Evolutionary conservation across 2,888 invertebrate species (phyloP).

Genomic region (Lasioglossum villosulum): DNA sequence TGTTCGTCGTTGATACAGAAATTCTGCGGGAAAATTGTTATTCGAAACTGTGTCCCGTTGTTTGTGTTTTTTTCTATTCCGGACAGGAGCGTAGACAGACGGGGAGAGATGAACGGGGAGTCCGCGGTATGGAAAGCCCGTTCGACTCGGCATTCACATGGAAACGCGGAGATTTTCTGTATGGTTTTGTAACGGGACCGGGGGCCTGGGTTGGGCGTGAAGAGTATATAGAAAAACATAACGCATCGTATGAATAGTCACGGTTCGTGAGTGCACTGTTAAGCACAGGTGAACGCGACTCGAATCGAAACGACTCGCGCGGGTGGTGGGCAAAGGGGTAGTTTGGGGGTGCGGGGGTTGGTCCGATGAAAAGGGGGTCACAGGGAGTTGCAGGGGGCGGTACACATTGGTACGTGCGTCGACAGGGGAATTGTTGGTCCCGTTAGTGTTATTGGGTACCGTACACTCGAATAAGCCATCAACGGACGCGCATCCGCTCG

Average conservation of each 20-base stretch:
- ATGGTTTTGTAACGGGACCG: slow-evolving; percentile 29
- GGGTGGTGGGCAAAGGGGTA: neutral
- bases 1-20: neutral
- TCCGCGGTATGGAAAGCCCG: neutral
- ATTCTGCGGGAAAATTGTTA: slow-evolving; percentile 11
- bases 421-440: slow-evolving; percentile 53
- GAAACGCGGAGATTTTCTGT: slow-evolving; percentile 9
- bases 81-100: neutral
- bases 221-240: slow-evolving; percentile 46
- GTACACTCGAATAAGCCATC: slow-evolving; percentile 61
- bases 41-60: slow-evolving; percentile 7
- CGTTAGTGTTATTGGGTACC: slow-evolving; percentile 61
- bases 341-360: neutral
- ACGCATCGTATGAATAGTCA: slow-evolving; percentile 53
- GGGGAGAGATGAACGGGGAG: neutral
- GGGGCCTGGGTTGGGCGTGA: neutral
- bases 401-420: slow-evolving; percentile 39
- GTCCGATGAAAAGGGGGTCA: neutral
- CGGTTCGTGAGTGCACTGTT: slow-evolving; percentile 52
- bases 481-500: slow-evolving; percentile 46
- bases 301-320: slow-evolving; percentile 40
- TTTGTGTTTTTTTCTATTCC: slow-evolving; percentile 8
- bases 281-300: slow-evolving; percentile 44
- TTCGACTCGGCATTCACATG: slow-evolving; percentile 2
- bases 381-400: neutral